Evolutionary conservation across 2,113 vertebrate species (phyloP).

Genomic region (Manacus vitellinus): DNA sequence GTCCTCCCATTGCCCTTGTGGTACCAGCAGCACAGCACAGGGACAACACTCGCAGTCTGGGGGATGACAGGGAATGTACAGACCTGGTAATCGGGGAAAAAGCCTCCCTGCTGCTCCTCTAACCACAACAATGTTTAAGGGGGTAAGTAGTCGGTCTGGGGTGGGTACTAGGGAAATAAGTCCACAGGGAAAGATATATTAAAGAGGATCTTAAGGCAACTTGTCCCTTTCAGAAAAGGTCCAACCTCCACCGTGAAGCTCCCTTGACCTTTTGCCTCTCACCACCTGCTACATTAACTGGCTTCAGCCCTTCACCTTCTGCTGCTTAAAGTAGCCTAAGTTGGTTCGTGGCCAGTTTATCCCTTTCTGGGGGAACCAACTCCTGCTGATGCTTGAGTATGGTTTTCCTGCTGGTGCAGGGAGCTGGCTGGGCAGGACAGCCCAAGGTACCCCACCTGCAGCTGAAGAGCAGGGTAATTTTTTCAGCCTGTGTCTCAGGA

Average conservation of each 20-base stretch:
- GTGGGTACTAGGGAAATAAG: neutral
- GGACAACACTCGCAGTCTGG: neutral
- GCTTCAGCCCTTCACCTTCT: neutral
- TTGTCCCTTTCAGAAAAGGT: neutral
- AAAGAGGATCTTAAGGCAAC: neutral
- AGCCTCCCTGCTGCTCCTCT: neutral
- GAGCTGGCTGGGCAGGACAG: neutral
- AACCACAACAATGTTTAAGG: neutral
- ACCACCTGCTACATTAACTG: neutral
- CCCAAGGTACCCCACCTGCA: neutral
- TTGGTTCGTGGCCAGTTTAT: rapidly evolving
- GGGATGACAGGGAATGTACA: neutral
- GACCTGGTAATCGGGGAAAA: rapidly evolving
- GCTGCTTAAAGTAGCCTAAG: neutral
- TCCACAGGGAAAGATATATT: neutral
- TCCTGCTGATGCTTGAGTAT: neutral
- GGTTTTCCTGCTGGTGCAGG: neutral
- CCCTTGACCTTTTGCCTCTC: neutral
- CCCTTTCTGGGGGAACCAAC: neutral
- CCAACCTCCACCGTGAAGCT: neutral
- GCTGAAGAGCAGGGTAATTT: neutral
- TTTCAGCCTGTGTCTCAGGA: neutral
- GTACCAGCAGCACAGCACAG: neutral
- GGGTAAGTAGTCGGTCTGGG: too few relatives aligned
- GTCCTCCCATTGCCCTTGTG: rapidly evolving